Percentiles rank a stretch among this genome's conserved stretches.
phyloP scores from a whole-genome alignment of 2,797 vertebrate genomes.

The Podarcis siculus region DNA sequence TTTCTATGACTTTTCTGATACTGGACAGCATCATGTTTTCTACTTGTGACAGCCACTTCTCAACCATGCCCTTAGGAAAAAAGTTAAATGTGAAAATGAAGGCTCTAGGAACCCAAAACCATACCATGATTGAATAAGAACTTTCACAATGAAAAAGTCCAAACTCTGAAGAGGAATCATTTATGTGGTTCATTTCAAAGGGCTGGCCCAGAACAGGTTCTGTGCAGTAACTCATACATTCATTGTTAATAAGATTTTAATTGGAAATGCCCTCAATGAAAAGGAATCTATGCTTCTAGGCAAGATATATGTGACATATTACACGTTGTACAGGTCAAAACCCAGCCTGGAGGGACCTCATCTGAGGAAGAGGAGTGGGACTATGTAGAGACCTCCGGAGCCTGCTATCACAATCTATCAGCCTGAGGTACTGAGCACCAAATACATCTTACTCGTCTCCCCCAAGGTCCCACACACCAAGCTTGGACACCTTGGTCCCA shows the following conservation, averaged over 20 bases:
- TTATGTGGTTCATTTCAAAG: neutral
- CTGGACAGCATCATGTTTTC: constrained; percentile 89
- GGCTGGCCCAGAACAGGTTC: neutral
- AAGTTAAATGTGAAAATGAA: constrained; percentile 23
- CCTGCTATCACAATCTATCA: too few species aligned
- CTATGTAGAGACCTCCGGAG: too few species aligned
- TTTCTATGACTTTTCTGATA: constrained; percentile 82
- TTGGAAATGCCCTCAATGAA: neutral
- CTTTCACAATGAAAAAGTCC: neutral
- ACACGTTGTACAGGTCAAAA: too few species aligned
- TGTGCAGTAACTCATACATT: neutral
- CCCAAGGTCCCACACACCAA: too few species aligned
- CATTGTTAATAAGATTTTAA: neutral
- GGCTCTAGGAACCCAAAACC: neutral
- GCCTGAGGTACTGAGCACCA: too few species aligned
- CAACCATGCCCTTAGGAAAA: constrained; percentile 90
- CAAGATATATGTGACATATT: too few species aligned
- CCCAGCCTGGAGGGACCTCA: too few species aligned
- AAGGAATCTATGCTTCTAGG: too few species aligned
- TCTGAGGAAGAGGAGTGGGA: too few species aligned
- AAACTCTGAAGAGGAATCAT: neutral
- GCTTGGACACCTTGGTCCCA: too few species aligned
- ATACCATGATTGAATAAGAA: constrained; percentile 2
- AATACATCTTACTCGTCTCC: too few species aligned
- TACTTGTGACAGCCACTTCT: constrained; percentile 93